A percentile compares a stretch with the other conserved stretches of the same genome.
These are phyloP conservation scores for Strigops habroptila DNA, from an alignment of 2,113 vertebrate genomes.

Conservation along the genomic window DNA sequence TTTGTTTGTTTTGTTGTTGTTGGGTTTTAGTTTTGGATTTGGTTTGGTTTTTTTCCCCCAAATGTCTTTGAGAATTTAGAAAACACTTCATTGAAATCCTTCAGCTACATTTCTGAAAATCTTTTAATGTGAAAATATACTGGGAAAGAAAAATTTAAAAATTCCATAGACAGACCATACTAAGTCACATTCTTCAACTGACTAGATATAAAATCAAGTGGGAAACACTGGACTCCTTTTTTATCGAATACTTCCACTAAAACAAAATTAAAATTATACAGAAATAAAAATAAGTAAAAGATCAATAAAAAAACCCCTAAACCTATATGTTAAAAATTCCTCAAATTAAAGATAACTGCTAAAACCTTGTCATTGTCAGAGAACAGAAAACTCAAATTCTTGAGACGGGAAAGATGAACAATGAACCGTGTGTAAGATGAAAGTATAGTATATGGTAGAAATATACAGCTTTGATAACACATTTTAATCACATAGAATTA, in stretches of 20 bases:
- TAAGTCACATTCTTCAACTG: not conserved
- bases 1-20: too few relatives aligned
- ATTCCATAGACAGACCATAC: not conserved
- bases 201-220: not conserved
- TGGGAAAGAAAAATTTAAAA: not conserved
- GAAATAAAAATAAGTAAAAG: not conserved
- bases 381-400: not conserved
- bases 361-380: too few relatives aligned
- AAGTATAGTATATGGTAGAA: not conserved
- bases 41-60: fast-evolving
- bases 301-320: not conserved
- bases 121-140: not conserved
- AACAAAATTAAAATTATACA: not conserved
- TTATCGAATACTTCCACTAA: not conserved
- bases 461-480: not conserved
- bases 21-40: fast-evolving
- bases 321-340: not conserved
- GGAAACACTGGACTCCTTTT: not conserved
- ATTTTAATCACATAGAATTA: not conserved
- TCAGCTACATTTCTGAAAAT: not conserved
- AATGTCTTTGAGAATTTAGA: not conserved
- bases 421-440: not conserved
- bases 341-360: not conserved
- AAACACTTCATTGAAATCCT: not conserved
- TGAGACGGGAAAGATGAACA: not conserved